These are phyloP conservation scores for Thalassophryne amazonica DNA, from an alignment of 2,797 vertebrate species.

Conservation along the genomic window DNA sequence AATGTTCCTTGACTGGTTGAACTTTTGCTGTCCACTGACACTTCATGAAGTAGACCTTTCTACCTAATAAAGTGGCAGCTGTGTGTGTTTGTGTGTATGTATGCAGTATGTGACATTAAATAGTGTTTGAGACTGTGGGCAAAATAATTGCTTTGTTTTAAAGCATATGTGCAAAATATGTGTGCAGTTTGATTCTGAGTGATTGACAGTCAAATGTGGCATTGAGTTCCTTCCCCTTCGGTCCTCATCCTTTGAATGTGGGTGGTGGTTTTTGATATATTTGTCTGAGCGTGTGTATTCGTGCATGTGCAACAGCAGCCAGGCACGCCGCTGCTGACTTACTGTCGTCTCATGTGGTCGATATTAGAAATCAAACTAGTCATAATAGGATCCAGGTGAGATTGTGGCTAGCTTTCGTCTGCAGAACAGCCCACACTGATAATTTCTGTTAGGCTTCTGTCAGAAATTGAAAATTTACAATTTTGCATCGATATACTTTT, in stretches of 20 bases:
- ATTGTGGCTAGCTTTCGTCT: slow-evolving; percentile 38
- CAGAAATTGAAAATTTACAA: too few species aligned
- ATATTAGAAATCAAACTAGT: slow-evolving; percentile 75
- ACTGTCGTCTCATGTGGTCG: slow-evolving; percentile 64
- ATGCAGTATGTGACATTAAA: too few species aligned
- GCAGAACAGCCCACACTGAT: slow-evolving; percentile 47
- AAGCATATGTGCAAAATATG: neutral
- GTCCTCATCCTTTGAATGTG: slow-evolving; percentile 53
- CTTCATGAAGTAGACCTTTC: too few species aligned
- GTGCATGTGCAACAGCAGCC: slow-evolving; percentile 25
- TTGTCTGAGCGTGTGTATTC: slow-evolving; percentile 9
- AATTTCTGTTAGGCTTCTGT: too few species aligned
- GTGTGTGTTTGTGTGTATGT: slow-evolving; percentile 8
- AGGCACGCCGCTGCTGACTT: slow-evolving; percentile 19
- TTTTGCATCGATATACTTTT: too few species aligned
- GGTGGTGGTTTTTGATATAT: slow-evolving; percentile 38
- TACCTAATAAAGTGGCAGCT: too few species aligned
- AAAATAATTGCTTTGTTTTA: too few species aligned
- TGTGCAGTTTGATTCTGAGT: slow-evolving; percentile 5
- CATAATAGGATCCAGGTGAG: slow-evolving; percentile 75
- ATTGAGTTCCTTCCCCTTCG: slow-evolving; percentile 2
- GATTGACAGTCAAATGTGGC: slow-evolving; percentile 39
- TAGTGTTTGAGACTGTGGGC: too few species aligned
- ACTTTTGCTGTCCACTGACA: too few species aligned
- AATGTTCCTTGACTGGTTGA: too few species aligned